Percentiles rank a stretch among this genome's conserved stretches.
phyloP scores from a whole-genome alignment of 2,113 vertebrate species.

The Sakesphorus luctuosus region DNA sequence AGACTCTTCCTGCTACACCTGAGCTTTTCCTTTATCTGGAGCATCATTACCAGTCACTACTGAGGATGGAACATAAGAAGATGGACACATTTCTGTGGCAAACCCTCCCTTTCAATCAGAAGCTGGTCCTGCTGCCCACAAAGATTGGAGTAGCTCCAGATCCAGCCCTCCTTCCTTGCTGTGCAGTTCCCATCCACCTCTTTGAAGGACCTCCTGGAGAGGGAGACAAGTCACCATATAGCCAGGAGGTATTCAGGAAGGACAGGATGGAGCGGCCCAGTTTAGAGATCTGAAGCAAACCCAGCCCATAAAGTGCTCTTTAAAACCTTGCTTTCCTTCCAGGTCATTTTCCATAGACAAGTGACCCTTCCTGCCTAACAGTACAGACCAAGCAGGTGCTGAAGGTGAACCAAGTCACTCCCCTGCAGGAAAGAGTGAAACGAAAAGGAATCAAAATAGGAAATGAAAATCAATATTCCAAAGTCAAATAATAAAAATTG shows the following conservation, averaged over 20 bases:
- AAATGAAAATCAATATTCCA: conserved; percentile 54
- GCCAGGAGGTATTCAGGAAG: not conserved
- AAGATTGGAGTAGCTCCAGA: not conserved
- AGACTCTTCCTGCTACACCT: not conserved
- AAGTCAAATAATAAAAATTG: conserved; percentile 63
- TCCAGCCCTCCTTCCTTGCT: not conserved
- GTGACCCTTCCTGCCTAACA: not conserved
- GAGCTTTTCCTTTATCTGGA: not conserved
- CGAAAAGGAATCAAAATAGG: conserved; percentile 34
- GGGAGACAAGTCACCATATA: not conserved
- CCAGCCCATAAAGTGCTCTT: not conserved
- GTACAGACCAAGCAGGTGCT: not conserved
- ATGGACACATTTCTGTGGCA: not conserved
- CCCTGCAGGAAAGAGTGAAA: not conserved
- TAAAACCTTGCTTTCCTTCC: not conserved
- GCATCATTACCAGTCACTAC: not conserved
- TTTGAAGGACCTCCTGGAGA: not conserved
- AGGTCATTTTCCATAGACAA: not conserved
- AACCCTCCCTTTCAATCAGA: not conserved
- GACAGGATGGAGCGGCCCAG: not conserved
- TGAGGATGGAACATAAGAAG: not conserved
- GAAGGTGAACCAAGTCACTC: conserved; percentile 57
- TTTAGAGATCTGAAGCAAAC: not conserved
- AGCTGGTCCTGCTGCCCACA: not conserved
- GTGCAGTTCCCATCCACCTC: not conserved